These are phyloP conservation scores for Setophaga kirtlandii DNA, from an alignment of 2,113 vertebrate species.

Conservation along the genomic window DNA sequence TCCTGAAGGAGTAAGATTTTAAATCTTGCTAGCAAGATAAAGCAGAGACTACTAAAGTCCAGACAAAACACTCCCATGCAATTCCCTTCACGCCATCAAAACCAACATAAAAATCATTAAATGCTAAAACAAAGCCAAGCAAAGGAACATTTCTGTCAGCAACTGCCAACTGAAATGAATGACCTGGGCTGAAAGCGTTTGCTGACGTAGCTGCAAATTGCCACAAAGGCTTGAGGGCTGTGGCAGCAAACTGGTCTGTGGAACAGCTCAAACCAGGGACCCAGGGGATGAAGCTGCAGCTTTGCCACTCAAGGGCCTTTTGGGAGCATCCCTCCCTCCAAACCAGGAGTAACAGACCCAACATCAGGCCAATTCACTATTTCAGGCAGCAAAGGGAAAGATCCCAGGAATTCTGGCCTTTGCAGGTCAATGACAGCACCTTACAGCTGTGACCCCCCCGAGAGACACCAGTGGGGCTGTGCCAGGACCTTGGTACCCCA, in stretches of 20 bases:
- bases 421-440: background rate
- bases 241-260: background rate
- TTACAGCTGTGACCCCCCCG: background rate
- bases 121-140: constrained; percentile 24
- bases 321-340: background rate
- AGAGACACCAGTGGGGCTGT: background rate
- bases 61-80: background rate
- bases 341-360: background rate
- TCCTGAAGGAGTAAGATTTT: background rate
- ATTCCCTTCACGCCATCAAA: constrained; percentile 6
- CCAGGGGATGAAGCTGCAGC: background rate
- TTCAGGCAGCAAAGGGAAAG: background rate
- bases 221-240: background rate
- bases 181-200: background rate
- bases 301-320: background rate
- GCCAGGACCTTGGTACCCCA: fast-evolving
- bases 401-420: background rate
- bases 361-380: background rate
- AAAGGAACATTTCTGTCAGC: background rate
- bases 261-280: background rate
- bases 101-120: constrained; percentile 25
- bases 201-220: background rate
- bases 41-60: background rate
- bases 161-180: constrained; percentile 2
- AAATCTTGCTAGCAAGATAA: background rate